Percentiles rank a stretch among this genome's conserved stretches.
Conservation (phyloP, 2,888 invertebrate genomes). For the Melanostoma scalare region DNA sequence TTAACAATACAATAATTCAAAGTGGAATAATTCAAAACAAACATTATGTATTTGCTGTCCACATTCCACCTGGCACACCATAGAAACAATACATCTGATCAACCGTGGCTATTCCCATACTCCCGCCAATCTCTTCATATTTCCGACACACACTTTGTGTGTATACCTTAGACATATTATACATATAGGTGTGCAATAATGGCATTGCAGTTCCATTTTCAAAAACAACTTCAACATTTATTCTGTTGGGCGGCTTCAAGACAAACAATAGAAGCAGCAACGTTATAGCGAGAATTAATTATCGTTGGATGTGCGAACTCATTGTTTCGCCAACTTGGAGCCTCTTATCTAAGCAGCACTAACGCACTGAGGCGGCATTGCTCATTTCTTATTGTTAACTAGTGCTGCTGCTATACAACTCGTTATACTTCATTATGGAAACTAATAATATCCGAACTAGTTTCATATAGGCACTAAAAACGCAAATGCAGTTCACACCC, state of each 20-base stretch:
- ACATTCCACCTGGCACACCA: conserved; percentile 49
- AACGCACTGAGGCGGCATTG: background rate
- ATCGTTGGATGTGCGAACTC: conserved; percentile 55
- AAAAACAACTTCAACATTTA: conserved; percentile 63
- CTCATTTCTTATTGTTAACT: conserved; percentile 56
- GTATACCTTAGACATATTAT: background rate
- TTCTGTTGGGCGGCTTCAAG: conserved; percentile 53
- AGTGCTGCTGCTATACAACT: background rate
- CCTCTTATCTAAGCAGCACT: conserved; percentile 15
- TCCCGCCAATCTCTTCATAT: background rate
- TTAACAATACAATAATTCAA: no score
- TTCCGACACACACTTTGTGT: no score
- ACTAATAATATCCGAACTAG: conserved; percentile 38
- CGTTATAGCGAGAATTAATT: conserved; percentile 62
- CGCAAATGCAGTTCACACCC: conserved; percentile 52
- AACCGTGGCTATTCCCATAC: background rate
- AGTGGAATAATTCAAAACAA: conserved; percentile 20
- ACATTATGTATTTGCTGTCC: conserved; percentile 41
- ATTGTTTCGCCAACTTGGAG: conserved; percentile 43
- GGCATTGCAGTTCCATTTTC: conserved; percentile 57
- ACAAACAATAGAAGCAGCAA: conserved; percentile 50
- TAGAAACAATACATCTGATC: conserved; percentile 23
- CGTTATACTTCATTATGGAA: conserved; percentile 19
- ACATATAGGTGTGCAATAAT: conserved; percentile 40
- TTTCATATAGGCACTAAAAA: conserved; percentile 34